Evolutionary conservation across 2,888 invertebrate genomes (phyloP).

Genomic region (Vandiemenella viatica): DNA sequence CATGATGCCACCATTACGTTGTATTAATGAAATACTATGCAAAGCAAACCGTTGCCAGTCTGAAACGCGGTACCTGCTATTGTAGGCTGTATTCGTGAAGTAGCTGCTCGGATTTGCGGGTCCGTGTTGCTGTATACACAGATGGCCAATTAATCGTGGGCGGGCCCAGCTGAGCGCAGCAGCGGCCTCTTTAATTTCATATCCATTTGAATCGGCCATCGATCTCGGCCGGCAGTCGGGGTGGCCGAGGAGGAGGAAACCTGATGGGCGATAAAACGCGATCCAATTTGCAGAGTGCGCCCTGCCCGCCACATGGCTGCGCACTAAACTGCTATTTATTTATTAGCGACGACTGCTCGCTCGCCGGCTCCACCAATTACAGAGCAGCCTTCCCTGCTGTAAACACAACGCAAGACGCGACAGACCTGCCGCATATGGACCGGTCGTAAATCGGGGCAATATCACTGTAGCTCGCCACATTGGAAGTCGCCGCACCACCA

Average conservation of each 20-base stretch:
- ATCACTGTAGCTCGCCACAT: no score
- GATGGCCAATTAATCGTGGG: not conserved
- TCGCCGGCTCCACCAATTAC: not conserved
- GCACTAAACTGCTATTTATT: not conserved
- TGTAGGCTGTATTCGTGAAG: no score
- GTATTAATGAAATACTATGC: no score
- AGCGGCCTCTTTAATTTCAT: not conserved
- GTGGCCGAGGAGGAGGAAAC: not conserved
- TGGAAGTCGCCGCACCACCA: no score
- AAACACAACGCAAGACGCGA: not conserved
- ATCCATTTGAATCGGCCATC: not conserved
- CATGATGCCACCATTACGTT: no score
- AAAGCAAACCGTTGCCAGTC: no score
- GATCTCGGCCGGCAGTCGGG: not conserved
- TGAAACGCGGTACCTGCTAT: no score
- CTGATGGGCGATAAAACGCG: not conserved
- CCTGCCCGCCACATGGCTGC: not conserved
- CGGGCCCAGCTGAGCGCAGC: no score
- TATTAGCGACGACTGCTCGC: not conserved
- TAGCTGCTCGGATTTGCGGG: no score
- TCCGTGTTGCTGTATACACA: not conserved
- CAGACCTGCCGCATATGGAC: no score
- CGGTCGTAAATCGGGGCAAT: no score
- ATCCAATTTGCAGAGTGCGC: not conserved
- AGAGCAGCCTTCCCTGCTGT: not conserved